Evolutionary conservation across 2,888 invertebrate genomes (phyloP).

Genomic region (Cacoxenus indagator): DNA sequence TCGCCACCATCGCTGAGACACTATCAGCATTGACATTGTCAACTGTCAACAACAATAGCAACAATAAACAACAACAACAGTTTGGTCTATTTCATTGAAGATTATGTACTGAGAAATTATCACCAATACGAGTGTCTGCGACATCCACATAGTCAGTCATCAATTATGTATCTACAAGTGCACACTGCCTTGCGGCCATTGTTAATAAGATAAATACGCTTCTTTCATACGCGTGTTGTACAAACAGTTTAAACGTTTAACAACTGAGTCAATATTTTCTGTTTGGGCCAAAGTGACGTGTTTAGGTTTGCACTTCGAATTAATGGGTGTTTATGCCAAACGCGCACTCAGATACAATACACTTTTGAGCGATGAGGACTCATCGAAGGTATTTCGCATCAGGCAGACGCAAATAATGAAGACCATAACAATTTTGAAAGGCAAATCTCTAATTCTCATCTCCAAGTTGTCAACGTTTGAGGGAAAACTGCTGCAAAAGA

Average conservation of each 20-base stretch:
- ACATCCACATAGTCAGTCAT: slow-evolving; percentile 8
- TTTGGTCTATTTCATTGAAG: too few species aligned
- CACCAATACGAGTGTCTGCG: neutral
- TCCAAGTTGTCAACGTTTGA: too few species aligned
- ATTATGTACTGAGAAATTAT: slow-evolving; percentile 7
- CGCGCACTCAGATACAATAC: neutral
- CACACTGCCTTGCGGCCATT: too few species aligned
- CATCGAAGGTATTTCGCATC: too few species aligned
- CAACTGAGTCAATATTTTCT: slow-evolving; percentile 52
- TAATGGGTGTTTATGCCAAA: slow-evolving; percentile 39
- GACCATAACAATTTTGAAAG: too few species aligned
- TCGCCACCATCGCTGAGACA: neutral
- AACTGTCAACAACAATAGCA: neutral
- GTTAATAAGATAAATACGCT: neutral
- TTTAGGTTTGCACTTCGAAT: slow-evolving; percentile 46
- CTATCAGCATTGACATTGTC: slow-evolving; percentile 11
- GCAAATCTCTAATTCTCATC: too few species aligned
- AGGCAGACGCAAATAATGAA: too few species aligned
- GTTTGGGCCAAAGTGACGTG: slow-evolving; percentile 41
- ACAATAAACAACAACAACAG: neutral
- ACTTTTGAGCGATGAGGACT: too few species aligned
- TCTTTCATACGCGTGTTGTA: slow-evolving; percentile 16
- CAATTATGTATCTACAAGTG: neutral
- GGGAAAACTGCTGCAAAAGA: too few species aligned
- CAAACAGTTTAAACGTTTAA: slow-evolving; percentile 39